Evolutionary conservation across 2,797 vertebrate genomes (phyloP).

Genomic region (Danio choprae): DNA sequence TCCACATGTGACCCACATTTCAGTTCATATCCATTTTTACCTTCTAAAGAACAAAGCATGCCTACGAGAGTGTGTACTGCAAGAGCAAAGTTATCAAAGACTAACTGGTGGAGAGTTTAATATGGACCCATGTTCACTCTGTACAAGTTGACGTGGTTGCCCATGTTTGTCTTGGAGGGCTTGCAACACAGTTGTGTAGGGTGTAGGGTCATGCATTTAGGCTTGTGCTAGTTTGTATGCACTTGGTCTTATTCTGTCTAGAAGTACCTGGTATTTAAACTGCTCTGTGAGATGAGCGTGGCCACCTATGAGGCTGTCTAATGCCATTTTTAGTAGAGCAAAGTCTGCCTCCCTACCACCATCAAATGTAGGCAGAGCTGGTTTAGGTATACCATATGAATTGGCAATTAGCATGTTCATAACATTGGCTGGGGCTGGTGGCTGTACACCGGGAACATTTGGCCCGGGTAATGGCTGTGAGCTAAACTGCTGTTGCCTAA

Average conservation of each 20-base stretch:
- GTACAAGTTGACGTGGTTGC: slow-evolving; percentile 31
- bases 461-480: not conserved
- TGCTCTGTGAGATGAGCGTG: not conserved
- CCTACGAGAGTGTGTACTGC: slow-evolving; percentile 21
- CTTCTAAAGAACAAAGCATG: slow-evolving; percentile 29
- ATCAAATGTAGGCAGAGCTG: slow-evolving; percentile 5
- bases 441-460: not conserved
- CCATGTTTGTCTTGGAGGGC: slow-evolving; percentile 31
- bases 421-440: too few species aligned
- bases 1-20: slow-evolving; percentile 12
- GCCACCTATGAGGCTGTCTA: not conserved
- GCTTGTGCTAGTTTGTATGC: slow-evolving; percentile 1
- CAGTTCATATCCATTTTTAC: not conserved
- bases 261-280: too few species aligned
- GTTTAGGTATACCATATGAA: slow-evolving; percentile 2
- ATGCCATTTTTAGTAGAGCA: slow-evolving; percentile 1
- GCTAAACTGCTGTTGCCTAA: not conserved
- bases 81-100: slow-evolving; percentile 36
- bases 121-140: slow-evolving; percentile 24
- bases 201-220: not conserved
- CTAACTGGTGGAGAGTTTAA: slow-evolving; percentile 23
- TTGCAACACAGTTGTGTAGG: not conserved
- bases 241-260: not conserved
- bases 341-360: slow-evolving; percentile 13
- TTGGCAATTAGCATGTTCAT: slow-evolving; percentile 8